Evolutionary conservation across 1,140 invertebrate genomes (phyloP).

Genomic region (Sitobion miscanthi): DNA sequence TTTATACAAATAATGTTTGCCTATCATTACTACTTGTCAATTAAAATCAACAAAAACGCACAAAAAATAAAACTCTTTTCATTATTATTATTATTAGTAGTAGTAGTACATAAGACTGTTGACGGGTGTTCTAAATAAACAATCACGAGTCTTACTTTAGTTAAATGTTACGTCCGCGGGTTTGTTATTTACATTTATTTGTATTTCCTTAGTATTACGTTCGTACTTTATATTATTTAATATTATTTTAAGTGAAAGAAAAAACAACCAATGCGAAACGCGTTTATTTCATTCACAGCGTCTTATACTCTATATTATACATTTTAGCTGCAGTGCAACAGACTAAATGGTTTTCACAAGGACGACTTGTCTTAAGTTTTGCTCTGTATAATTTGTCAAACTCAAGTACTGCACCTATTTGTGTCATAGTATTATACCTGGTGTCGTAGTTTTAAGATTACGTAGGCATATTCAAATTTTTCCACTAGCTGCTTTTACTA

Average conservation of each 20-base stretch:
- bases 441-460: conserved; percentile 20
- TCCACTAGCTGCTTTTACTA: neutral
- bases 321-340: neutral
- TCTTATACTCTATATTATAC: neutral
- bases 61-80: neutral
- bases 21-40: neutral
- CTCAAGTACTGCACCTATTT: conserved; percentile 34
- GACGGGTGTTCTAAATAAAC: neutral
- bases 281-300: neutral
- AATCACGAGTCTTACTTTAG: neutral
- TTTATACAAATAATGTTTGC: neutral
- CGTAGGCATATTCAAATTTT: conserved; percentile 36
- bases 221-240: neutral
- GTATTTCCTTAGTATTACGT: neutral
- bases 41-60: neutral
- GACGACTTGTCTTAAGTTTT: conserved; percentile 31
- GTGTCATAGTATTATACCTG: conserved; percentile 3
- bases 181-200: conserved; percentile 17
- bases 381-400: conserved; percentile 24
- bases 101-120: neutral
- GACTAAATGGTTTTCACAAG: conserved; percentile 19
- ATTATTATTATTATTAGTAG: neutral
- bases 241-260: conserved; percentile 4
- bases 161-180: neutral
- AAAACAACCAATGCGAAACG: neutral